A percentile compares a stretch with the other conserved stretches of the same genome.
These are phyloP conservation scores for Leucophenga maculata DNA, from an alignment of 2,888 invertebrate species.

Conservation along the genomic window DNA sequence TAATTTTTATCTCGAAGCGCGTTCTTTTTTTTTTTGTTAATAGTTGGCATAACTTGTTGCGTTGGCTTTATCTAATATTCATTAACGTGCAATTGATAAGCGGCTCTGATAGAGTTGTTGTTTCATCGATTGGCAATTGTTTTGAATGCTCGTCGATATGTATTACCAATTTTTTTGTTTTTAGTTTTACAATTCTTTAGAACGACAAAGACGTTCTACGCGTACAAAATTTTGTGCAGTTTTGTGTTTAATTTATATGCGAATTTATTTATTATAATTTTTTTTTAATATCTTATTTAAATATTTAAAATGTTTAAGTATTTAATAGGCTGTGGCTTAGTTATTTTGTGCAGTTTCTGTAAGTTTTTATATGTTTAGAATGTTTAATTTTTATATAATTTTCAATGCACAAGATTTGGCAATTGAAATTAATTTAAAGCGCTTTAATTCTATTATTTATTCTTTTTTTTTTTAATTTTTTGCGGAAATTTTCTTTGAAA, in stretches of 20 bases:
- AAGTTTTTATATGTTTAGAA: background rate
- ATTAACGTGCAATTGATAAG: constrained; percentile 11
- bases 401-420: too few relatives aligned
- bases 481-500: too few relatives aligned
- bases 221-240: background rate
- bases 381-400: too few relatives aligned
- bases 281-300: background rate
- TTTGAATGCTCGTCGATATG: background rate
- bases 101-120: background rate
- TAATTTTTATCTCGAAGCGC: background rate
- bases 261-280: too few relatives aligned
- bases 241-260: too few relatives aligned
- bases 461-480: background rate
- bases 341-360: background rate
- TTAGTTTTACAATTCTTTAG: background rate
- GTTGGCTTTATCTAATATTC: constrained; percentile 1
- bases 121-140: constrained; percentile 11
- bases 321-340: background rate
- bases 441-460: too few relatives aligned
- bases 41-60: too few relatives aligned
- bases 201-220: background rate
- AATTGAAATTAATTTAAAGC: too few relatives aligned
- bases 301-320: background rate
- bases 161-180: too few relatives aligned
- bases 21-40: too few relatives aligned